Base-by-base conservation (phyloP, 2,888 invertebrate genomes). In the Margaritifera margaritifera region DNA sequence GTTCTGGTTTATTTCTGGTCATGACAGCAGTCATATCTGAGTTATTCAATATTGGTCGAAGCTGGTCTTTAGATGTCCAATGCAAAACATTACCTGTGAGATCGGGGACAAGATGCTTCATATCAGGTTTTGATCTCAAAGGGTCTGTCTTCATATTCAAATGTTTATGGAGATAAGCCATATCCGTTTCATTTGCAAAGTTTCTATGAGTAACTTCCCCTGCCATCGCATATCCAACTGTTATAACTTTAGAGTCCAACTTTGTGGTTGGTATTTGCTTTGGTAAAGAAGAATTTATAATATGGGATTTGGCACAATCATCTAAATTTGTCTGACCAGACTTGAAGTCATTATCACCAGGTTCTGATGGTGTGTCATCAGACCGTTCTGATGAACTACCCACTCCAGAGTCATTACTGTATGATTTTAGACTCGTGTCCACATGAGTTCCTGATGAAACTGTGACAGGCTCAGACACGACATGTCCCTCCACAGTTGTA, bases 361-460 rank as follows among this genome's bases (percentile, higher is more conserved):
- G 80, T 74, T 86, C 85, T 63, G 84, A 83, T 63, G 86, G 84
- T 51, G 83, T 82, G 70, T 85, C 86, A 69, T 86, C 85, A 4
- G 86, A 85, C 60, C 84, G 75, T 66, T 86, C 86, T 25, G 86
- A 86, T 25, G 84, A 82, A 71, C 85, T 86, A 24, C 86, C 85
- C 8, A 86, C 78, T 64, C 86, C 86, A 27, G 86, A 86, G 66
- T 86, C 86, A 78, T 86, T 83, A 75, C 84, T 86, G 72, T 85
- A 82, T 20, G 74, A 76, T 64, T 84, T 83, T 25, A 75, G 69
- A 25, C 74, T 67, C 19, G 74, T 76, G 62, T 86, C 85, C 56
- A 79, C 58, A 52, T 78, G 75, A 54, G 77, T 76, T 55, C 75
- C 81, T 18, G 79, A 57, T 55, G 79, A 74, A 53, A 75, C 71